Base-by-base conservation (phyloP, 2,888 invertebrate species). In the Nomada flava region DNA sequence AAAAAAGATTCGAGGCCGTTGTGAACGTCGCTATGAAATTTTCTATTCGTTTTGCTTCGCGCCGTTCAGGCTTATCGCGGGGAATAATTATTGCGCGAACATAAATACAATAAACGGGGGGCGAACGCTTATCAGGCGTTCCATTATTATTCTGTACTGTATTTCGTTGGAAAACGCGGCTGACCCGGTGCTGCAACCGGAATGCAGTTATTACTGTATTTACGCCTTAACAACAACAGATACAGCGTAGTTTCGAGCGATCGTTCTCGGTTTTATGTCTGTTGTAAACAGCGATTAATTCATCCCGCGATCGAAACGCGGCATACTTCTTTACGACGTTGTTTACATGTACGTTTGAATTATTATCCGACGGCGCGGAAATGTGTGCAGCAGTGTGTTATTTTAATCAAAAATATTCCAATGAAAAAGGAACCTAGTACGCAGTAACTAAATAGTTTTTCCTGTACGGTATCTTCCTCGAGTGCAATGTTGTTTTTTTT, bases 231-330 rank as follows among this genome's bases (percentile, higher is more conserved):
- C 59, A 44, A 57, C 36, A 18, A 26, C 18, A 55, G 55, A 57
- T 57, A 53, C 18, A 4, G 50, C 11, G 7, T 29, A 15, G 26
- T 50, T 29, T 18, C 18, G 1, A 68, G 36, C 67, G 67, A 36
- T 20, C 42, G 53, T 68, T 68, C 53, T 53, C 36, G 23, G 36
- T 50, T 42, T 20, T 13, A 20, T 36, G 18, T 42, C 15, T 11
- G 76, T 62, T 62, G 76, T 68, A 77, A 77, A 76, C 68, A 78
- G 55, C 60, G 53, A 63, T 79, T 78, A 78, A 78, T 57, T 69
- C 36, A 20, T 44, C 18, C 15, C 36, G 47, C 52, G 2, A 68
- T 44, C 26, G 52, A n/a, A 18, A 1, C 57, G 50, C 20, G 20
- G 26, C 57, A 11, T 36, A 36, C 20, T 74, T 18, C 23, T 69